Percentiles rank a stretch among this genome's conserved stretches.
These are phyloP conservation scores for Toxotes chatareus DNA, from an alignment of 2,113 vertebrate genomes.

Conservation along the genomic window DNA sequence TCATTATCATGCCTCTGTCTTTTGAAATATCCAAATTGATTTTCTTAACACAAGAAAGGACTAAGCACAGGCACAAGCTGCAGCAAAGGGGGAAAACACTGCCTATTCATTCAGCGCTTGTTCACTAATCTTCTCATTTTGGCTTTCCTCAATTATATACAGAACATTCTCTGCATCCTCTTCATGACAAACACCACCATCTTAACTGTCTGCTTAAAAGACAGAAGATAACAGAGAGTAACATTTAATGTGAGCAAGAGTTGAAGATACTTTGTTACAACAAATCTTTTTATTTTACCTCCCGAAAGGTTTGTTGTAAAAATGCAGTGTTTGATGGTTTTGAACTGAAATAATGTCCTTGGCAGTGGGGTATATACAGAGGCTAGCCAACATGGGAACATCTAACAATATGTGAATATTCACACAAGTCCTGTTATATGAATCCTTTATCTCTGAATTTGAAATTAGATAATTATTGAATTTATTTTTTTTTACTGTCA, in stretches of 20 bases:
- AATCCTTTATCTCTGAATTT: background rate
- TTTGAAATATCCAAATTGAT: constrained; percentile 75
- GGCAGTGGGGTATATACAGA: constrained; percentile 15
- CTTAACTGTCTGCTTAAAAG: constrained; percentile 5
- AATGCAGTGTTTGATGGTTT: constrained; percentile 26
- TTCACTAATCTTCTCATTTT: constrained; percentile 27
- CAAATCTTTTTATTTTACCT: constrained; percentile 16
- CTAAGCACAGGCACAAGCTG: constrained; percentile 22
- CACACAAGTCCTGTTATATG: background rate
- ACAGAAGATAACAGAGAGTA: background rate
- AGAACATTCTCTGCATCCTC: background rate
- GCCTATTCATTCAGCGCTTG: constrained; percentile 13
- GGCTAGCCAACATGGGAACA: background rate
- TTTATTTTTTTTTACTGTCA: constrained; percentile 3
- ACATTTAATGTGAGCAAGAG: background rate
- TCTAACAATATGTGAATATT: constrained; percentile 12
- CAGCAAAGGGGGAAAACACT: constrained; percentile 29
- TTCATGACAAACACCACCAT: background rate
- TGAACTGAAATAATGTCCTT: constrained; percentile 57
- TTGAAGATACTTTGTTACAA: constrained; percentile 17
- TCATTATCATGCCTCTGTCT: constrained; percentile 71
- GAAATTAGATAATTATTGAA: background rate
- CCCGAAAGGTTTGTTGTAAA: constrained; percentile 18
- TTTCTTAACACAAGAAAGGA: constrained; percentile 67
- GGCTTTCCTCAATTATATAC: background rate